Percentiles rank a stretch among this genome's conserved stretches.
Conservation (phyloP, 2,888 invertebrate species). For the Pollenia griseotomentosa region DNA sequence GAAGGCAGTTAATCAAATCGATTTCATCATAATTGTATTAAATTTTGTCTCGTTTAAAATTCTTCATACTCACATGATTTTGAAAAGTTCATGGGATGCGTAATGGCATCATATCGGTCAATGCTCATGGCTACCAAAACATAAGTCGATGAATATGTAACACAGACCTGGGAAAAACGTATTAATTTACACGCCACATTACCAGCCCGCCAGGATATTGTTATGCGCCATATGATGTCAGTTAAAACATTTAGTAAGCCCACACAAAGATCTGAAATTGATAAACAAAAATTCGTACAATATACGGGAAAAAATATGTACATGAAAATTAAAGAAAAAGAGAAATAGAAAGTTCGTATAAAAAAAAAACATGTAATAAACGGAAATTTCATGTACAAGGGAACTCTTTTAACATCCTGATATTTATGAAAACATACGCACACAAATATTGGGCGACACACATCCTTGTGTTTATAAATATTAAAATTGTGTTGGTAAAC, state of each 20-base stretch:
- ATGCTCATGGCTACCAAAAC: slow-evolving; percentile 96
- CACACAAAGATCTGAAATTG: slow-evolving; percentile 91
- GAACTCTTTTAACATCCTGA: slow-evolving; percentile 1
- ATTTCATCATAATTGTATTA: background rate
- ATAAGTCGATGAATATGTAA: slow-evolving; percentile 96
- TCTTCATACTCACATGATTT: slow-evolving; percentile 92
- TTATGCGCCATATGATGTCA: slow-evolving; percentile 95
- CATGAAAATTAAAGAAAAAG: slow-evolving; percentile 3
- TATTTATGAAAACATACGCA: background rate
- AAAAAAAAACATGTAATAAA: background rate
- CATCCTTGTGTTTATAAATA: background rate
- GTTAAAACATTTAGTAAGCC: slow-evolving; percentile 94
- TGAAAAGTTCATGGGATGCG: slow-evolving; percentile 97
- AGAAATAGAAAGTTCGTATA: background rate
- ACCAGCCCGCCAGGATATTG: slow-evolving; percentile 95
- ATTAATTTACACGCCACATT: slow-evolving; percentile 94
- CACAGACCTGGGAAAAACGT: slow-evolving; percentile 93
- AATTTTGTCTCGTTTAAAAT: background rate
- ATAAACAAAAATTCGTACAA: no score
- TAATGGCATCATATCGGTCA: slow-evolving; percentile 96
- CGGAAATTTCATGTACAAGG: background rate
- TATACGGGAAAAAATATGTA: slow-evolving; percentile 14
- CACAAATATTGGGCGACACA: background rate
- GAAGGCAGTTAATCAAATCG: no score
- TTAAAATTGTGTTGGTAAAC: no score